phyloP scores from a whole-genome alignment of 2,113 vertebrate genomes.

The Ariopsis seemanni region DNA sequence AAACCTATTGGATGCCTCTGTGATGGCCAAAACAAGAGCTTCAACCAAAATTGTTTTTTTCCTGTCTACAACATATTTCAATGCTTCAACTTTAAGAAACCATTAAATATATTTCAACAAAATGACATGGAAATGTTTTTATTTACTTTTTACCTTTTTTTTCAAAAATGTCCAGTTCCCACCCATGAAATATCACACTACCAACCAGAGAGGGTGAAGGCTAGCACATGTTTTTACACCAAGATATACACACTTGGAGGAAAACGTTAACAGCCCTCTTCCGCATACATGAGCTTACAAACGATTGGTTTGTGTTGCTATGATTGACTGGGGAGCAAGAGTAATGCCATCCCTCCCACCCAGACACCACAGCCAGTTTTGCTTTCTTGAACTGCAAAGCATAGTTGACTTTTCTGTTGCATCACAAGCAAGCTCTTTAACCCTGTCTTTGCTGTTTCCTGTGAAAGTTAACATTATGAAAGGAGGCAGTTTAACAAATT shows the following conservation, averaged over 20 bases:
- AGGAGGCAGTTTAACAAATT: not conserved
- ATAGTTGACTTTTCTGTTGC: not conserved
- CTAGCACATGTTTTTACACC: no score
- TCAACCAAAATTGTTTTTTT: not conserved
- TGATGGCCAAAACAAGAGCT: no score
- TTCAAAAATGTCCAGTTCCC: not conserved
- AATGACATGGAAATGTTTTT: not conserved
- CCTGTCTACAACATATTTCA: not conserved
- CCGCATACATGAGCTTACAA: not conserved
- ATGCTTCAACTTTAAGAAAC: not conserved
- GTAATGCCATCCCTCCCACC: not conserved
- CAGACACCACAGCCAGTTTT: not conserved
- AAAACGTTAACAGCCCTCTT: not conserved
- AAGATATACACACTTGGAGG: not conserved
- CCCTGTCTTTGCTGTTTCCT: not conserved
- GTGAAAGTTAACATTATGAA: not conserved
- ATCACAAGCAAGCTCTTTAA: not conserved
- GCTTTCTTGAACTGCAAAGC: not conserved
- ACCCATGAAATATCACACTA: not conserved
- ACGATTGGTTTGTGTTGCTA: not conserved
- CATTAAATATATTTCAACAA: not conserved
- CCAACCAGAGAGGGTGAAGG: no score
- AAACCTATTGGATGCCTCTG: not conserved
- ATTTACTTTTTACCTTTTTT: not conserved
- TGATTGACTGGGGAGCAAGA: not conserved